phyloP scores from a whole-genome alignment of 1,140 invertebrate species.

The Drosophila elegans region DNA sequence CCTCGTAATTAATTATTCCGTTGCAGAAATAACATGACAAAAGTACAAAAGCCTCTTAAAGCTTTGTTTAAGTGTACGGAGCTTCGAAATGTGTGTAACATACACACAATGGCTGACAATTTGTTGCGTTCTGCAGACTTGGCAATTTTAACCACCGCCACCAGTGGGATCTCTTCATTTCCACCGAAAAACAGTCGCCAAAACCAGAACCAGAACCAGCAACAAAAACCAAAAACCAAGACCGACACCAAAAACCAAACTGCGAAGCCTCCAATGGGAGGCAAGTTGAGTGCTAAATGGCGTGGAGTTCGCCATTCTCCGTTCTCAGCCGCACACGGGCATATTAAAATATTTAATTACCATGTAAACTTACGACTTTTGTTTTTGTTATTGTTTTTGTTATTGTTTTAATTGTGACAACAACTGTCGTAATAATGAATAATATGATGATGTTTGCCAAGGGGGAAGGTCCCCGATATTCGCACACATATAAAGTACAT shows the following conservation, averaged over 20 bases:
- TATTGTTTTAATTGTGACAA: slow-evolving; percentile 81
- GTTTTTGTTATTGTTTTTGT: slow-evolving; percentile 63
- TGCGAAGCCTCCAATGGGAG: slow-evolving; percentile 32
- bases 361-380: slow-evolving; percentile 83
- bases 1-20: not conserved
- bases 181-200: slow-evolving; percentile 33
- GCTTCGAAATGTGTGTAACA: slow-evolving; percentile 5
- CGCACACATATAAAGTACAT: no score
- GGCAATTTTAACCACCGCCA: slow-evolving; percentile 69
- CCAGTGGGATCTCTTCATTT: slow-evolving; percentile 58
- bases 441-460: slow-evolving; percentile 80
- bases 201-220: not conserved
- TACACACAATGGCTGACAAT: slow-evolving; percentile 63
- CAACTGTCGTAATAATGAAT: slow-evolving; percentile 83
- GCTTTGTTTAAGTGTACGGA: slow-evolving; percentile 38
- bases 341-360: slow-evolving; percentile 84
- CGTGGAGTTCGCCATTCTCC: not conserved
- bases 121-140: slow-evolving; percentile 52
- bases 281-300: slow-evolving; percentile 34
- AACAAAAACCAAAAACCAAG: slow-evolving; percentile 45
- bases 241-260: slow-evolving; percentile 36
- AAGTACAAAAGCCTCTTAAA: slow-evolving; percentile 13
- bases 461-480: slow-evolving; percentile 25
- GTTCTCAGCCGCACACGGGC: slow-evolving; percentile 46
- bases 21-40: not conserved